Conservation (phyloP, 1,140 invertebrate genomes). For the Anastrepha obliqua region DNA sequence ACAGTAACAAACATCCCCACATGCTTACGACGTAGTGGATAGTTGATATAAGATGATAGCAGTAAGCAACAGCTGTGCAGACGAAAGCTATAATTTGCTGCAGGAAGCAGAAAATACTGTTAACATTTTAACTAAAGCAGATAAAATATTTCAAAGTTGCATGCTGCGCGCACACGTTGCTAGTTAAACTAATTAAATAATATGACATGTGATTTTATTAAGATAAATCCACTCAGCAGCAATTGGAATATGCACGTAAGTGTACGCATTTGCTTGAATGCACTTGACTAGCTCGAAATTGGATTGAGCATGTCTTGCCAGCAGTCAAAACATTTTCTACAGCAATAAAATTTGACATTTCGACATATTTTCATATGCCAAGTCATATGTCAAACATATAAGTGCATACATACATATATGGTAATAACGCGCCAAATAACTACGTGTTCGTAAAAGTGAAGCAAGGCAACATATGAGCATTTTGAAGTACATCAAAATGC, state of each 20-base stretch:
- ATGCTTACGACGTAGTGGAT: neutral
- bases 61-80: neutral
- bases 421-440: neutral
- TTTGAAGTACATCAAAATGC: neutral
- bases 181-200: slow-evolving; percentile 49
- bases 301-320: slow-evolving; percentile 20
- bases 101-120: neutral
- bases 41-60: neutral
- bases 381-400: slow-evolving; percentile 19
- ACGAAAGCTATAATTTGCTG: neutral
- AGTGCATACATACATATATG: neutral
- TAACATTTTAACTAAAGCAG: neutral
- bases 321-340: neutral
- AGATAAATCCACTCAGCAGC: slow-evolving; percentile 33
- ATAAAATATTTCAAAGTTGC: neutral
- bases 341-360: slow-evolving; percentile 2
- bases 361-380: slow-evolving; percentile 24
- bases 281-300: slow-evolving; percentile 15
- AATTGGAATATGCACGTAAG: no score
- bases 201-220: slow-evolving; percentile 42
- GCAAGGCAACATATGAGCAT: neutral
- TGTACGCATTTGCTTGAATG: slow-evolving; percentile 21
- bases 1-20: neutral
- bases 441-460: slow-evolving; percentile 14
- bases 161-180: neutral